These are phyloP conservation scores for Lepisosteus osseus DNA, from an alignment of 2,113 vertebrate species.

Conservation along the genomic window DNA sequence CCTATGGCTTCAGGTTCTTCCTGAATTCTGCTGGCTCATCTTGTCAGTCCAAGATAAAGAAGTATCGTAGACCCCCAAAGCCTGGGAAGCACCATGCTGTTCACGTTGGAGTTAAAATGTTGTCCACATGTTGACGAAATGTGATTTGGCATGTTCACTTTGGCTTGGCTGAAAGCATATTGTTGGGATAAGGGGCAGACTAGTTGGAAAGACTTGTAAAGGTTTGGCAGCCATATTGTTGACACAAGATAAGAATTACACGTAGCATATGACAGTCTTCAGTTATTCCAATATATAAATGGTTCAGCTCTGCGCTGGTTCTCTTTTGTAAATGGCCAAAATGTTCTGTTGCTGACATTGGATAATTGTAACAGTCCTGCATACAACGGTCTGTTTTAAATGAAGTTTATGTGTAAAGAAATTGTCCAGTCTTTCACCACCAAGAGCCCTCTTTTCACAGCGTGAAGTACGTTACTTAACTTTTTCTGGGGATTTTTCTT, in stretches of 20 bases:
- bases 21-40: too few species aligned
- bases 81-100: not conserved
- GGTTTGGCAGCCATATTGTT: not conserved
- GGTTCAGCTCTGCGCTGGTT: not conserved
- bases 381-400: too few species aligned
- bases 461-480: too few species aligned
- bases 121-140: not conserved
- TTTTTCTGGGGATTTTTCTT: too few species aligned
- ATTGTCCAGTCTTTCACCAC: too few species aligned
- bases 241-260: not conserved
- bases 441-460: too few species aligned
- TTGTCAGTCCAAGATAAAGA: not conserved
- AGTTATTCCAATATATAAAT: not conserved
- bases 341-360: not conserved
- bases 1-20: too few species aligned
- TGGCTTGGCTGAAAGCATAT: not conserved
- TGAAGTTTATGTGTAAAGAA: too few species aligned
- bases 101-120: not conserved
- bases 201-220: conserved; percentile 2
- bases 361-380: too few species aligned
- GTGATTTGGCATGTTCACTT: not conserved
- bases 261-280: not conserved
- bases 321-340: not conserved
- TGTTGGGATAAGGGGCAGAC: conserved; percentile 7
- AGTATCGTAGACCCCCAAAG: not conserved